These are phyloP conservation scores for Alcedo quadribrachys DNA, from an alignment of 2,797 vertebrate genomes.

Conservation along the genomic window DNA sequence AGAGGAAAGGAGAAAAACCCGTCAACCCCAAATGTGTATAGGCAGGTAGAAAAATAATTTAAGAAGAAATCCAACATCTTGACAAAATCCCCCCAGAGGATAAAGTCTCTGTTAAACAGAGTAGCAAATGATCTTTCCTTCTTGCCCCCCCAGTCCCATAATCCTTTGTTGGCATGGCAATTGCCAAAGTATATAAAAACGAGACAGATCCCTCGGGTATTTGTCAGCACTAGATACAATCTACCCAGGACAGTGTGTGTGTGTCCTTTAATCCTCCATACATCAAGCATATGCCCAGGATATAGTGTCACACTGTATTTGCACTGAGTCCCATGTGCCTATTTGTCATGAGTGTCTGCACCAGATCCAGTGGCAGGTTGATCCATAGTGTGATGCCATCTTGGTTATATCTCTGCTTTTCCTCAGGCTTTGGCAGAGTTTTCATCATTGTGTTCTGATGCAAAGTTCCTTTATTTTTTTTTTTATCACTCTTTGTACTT, in stretches of 20 bases:
- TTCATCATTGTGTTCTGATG: constrained; percentile 36
- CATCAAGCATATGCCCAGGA: constrained; percentile 46
- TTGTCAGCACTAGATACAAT: constrained; percentile 58
- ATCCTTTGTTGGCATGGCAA: constrained; percentile 37
- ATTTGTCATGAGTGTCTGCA: constrained; percentile 48
- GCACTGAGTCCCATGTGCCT: constrained; percentile 31
- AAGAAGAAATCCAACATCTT: constrained; percentile 41
- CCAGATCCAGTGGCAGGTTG: constrained; percentile 43
- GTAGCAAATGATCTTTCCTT: constrained; percentile 28
- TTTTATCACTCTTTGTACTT: constrained; percentile 17
- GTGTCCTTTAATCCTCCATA: constrained; percentile 65
- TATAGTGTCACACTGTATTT: constrained; percentile 49
- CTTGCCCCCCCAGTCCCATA: not conserved
- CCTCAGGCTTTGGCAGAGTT: constrained; percentile 33
- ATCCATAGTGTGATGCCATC: constrained; percentile 63
- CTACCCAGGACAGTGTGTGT: constrained; percentile 58
- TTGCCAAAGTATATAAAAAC: constrained; percentile 55
- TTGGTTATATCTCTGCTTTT: constrained; percentile 34
- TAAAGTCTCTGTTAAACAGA: constrained; percentile 47
- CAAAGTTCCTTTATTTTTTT: constrained; percentile 46
- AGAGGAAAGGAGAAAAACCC: not conserved
- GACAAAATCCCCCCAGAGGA: constrained; percentile 34
- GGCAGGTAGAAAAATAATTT: constrained; percentile 49
- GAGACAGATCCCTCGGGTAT: constrained; percentile 63
- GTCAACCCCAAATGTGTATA: not conserved